These are phyloP conservation scores for Stenodema calcarata DNA, from an alignment of 2,888 invertebrate species.

Conservation along the genomic window DNA sequence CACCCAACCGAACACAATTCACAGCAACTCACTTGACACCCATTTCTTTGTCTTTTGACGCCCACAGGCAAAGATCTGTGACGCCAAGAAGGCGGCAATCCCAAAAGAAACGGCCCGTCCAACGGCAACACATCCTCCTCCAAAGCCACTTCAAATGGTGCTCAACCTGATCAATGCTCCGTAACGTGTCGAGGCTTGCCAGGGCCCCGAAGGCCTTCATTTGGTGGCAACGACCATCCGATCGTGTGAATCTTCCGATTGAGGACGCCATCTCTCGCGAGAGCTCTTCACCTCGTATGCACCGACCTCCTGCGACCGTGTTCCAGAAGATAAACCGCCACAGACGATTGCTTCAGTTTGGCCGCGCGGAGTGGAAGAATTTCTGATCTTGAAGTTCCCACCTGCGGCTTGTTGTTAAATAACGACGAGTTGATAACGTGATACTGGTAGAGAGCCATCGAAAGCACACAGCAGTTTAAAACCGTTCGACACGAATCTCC, in stretches of 20 bases:
- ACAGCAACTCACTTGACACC: not conserved
- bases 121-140: slow-evolving; percentile 42
- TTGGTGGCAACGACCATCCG: slow-evolving; percentile 34
- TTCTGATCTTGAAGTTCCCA: not conserved
- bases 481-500: not conserved
- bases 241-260: slow-evolving; percentile 20
- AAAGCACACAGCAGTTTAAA: not conserved
- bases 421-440: not conserved
- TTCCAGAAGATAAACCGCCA: not conserved
- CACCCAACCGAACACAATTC: not conserved
- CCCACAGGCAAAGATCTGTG: slow-evolving; percentile 42
- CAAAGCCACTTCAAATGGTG: slow-evolving; percentile 49
- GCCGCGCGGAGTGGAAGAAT: not conserved
- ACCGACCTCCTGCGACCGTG: not conserved
- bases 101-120: slow-evolving; percentile 39
- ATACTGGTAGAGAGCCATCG: too few species aligned
- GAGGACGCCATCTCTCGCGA: not conserved
- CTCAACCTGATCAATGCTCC: slow-evolving; percentile 44
- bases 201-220: slow-evolving; percentile 29
- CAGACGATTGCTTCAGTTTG: not conserved
- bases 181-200: slow-evolving; percentile 28
- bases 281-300: not conserved
- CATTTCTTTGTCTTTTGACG: not conserved
- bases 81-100: slow-evolving; percentile 39
- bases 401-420: not conserved